A percentile compares a stretch with the other conserved stretches of the same genome.
Conservation (phyloP, 2,797 vertebrate species). For the Aplochiton taeniatus region DNA sequence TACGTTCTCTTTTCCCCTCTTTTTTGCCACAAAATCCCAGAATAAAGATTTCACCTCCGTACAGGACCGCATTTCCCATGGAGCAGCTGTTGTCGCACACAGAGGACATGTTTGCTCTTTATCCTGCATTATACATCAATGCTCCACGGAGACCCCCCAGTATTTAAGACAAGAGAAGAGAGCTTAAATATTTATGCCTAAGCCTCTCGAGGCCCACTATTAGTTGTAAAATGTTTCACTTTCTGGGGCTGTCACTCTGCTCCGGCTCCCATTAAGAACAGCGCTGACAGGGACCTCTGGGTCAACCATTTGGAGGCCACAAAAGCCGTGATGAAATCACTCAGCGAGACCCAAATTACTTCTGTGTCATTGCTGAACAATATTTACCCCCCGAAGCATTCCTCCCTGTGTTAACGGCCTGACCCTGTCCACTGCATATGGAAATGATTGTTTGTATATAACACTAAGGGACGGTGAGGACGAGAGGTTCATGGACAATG, state of each 20-base stretch:
- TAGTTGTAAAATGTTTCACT: slow-evolving; percentile 85
- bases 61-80: slow-evolving; percentile 16
- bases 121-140: slow-evolving; percentile 77
- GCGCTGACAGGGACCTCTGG: slow-evolving; percentile 81
- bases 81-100: slow-evolving; percentile 45
- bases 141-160: slow-evolving; percentile 83
- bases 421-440: slow-evolving; percentile 76
- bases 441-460: slow-evolving; percentile 81
- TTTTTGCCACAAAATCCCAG: slow-evolving; percentile 5
- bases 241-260: slow-evolving; percentile 82
- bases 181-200: slow-evolving; percentile 85
- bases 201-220: slow-evolving; percentile 82
- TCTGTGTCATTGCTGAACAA: slow-evolving; percentile 87
- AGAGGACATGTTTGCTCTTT: slow-evolving; percentile 73
- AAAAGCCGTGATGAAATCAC: slow-evolving; percentile 82
- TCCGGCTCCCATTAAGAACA: slow-evolving; percentile 79
- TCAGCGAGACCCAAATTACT: slow-evolving; percentile 85
- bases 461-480: slow-evolving; percentile 77
- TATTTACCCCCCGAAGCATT: slow-evolving; percentile 82
- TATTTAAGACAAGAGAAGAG: slow-evolving; percentile 78
- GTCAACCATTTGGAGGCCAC: slow-evolving; percentile 85
- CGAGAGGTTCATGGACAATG: slow-evolving; percentile 80
- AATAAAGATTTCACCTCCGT: slow-evolving; percentile 26
- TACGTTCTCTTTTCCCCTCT: too few species aligned
- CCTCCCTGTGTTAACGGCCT: slow-evolving; percentile 78